phyloP scores from a whole-genome alignment of 2,113 vertebrate genomes.

The Cepphus grylle region DNA sequence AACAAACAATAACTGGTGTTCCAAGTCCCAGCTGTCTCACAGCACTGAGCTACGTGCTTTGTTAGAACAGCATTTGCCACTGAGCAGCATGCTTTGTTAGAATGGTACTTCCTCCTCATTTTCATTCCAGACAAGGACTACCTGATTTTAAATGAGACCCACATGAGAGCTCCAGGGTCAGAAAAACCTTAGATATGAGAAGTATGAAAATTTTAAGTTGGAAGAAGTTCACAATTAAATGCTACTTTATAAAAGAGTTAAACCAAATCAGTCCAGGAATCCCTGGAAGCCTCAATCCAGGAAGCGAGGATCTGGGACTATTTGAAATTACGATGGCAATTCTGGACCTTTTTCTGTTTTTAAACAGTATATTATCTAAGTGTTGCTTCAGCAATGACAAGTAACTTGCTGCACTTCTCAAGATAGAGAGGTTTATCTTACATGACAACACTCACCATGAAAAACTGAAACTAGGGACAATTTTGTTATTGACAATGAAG shows the following conservation, averaged over 20 bases:
- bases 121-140: background rate
- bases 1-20: background rate
- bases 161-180: background rate
- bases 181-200: background rate
- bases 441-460: background rate
- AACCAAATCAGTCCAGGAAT: background rate
- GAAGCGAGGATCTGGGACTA: background rate
- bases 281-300: background rate
- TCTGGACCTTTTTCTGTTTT: background rate
- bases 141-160: background rate
- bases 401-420: background rate
- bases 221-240: background rate
- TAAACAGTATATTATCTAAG: background rate
- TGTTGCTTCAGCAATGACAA: background rate
- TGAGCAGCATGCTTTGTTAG: background rate
- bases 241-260: background rate
- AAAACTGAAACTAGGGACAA: background rate
- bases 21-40: background rate
- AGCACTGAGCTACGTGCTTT: background rate
- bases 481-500: background rate
- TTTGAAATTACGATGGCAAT: background rate
- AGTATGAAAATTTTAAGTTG: background rate
- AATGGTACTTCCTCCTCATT: background rate
- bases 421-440: background rate
- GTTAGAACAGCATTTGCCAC: background rate